Conservation (phyloP, 92 coral and sea anemone species). For the Palythoa grandis region DNA sequence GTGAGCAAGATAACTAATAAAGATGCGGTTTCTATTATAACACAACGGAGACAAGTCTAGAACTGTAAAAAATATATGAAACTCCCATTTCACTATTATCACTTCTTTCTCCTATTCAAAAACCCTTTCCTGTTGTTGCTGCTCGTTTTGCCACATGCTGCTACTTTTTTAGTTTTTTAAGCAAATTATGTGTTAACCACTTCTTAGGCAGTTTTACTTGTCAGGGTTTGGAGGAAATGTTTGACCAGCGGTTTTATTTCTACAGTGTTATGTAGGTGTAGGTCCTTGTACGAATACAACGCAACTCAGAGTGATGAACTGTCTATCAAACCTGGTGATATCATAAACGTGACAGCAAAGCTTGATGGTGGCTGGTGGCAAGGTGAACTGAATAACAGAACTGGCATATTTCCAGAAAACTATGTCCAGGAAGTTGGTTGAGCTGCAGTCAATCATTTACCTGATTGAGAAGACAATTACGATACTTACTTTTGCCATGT, state of each 20-base stretch:
- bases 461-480: not conserved
- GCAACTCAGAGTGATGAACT: conserved; percentile 92
- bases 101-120: too few species aligned
- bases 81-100: too few species aligned
- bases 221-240: not conserved
- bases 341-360: conserved; percentile 79
- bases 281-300: conserved; percentile 85
- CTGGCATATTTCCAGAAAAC: conserved; percentile 92
- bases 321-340: conserved; percentile 82
- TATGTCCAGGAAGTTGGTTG: conserved; percentile 89
- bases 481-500: not conserved
- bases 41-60: too few species aligned
- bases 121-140: too few species aligned
- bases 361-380: conserved; percentile 96
- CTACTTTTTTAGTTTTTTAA: too few species aligned
- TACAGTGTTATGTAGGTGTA: conserved; percentile 78
- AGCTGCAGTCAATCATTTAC: not conserved
- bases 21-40: too few species aligned
- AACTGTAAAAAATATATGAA: too few species aligned
- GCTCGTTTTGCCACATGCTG: too few species aligned
- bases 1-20: too few species aligned
- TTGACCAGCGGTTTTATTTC: not conserved
- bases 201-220: too few species aligned
- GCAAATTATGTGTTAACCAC: too few species aligned
- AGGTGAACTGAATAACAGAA: conserved; percentile 81